A percentile compares a stretch with the other conserved stretches of the same genome.
These are phyloP conservation scores for Sterna hirundo DNA, from an alignment of 2,113 vertebrate species.

Conservation along the genomic window DNA sequence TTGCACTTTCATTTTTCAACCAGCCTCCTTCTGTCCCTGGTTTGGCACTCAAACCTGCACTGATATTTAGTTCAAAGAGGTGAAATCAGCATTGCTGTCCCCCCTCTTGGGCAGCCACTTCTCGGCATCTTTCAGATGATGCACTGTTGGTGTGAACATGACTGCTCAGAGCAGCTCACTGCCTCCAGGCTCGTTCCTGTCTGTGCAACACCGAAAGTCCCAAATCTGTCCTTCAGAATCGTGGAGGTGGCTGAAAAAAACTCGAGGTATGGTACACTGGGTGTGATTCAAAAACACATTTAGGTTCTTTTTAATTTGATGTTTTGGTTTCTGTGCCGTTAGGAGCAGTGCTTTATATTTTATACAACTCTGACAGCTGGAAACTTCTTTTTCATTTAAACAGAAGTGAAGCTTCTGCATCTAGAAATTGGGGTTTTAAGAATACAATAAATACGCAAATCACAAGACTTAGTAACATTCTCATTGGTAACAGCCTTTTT, in stretches of 20 bases:
- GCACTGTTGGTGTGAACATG: neutral
- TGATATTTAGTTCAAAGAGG: neutral
- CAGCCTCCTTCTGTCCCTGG: neutral
- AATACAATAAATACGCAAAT: neutral
- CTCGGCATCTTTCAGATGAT: neutral
- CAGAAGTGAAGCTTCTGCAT: neutral
- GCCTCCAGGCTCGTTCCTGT: neutral
- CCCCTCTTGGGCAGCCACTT: neutral
- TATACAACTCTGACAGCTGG: neutral
- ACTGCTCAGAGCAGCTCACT: neutral
- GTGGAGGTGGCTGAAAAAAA: neutral
- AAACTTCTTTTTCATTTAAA: neutral
- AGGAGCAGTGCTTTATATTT: neutral
- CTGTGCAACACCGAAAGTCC: neutral
- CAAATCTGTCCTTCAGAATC: neutral
- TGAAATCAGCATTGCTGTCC: neutral
- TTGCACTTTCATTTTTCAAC: neutral
- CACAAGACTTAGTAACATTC: neutral
- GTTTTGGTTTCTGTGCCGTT: neutral
- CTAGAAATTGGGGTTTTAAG: neutral
- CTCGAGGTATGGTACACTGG: rapidly evolving
- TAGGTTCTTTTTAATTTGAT: neutral
- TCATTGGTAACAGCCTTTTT: neutral
- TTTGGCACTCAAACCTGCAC: neutral
- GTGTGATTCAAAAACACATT: neutral